Base-by-base conservation (phyloP, 2,888 invertebrate genomes). In the Spilosoma lubricipeda region DNA sequence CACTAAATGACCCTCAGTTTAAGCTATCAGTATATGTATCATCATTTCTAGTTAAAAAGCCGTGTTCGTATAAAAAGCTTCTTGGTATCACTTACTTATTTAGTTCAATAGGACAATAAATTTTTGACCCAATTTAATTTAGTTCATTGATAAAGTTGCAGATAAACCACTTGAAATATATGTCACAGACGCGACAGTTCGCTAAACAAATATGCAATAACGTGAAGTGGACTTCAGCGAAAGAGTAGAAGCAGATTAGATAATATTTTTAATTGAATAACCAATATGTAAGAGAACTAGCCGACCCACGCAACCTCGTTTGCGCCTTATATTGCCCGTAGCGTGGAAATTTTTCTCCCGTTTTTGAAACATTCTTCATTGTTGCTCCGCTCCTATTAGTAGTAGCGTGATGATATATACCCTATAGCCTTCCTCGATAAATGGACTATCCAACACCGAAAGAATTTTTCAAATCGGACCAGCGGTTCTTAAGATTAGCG, bases 141-240 rank as follows among this genome's bases (percentile, higher is more conserved):
- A 65, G 36, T 23, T 39, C 59, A 48, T 69, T 52, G 68, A 73
- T 64, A 52, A 73, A 69, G 1, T 52, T 65, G 39, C 33, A 39
- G 71, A 77, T 74, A 70, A 74, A 77, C 15, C 73, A 70, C 75
- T 82, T 65, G 18, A 71, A 75, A 72, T 52, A 36, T 56, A 71
- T 63, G 45, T 15, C n/a, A 52, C 4, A 23, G 36, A n/a, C n/a
- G 63, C 63, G 63, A 9, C n/a, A 36, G 23, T 36, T 66, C n/a
- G 30, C 36, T 39, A 72, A 67, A 67, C n/a, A 56, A 27, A 66
- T 68, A 33, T 63, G 13, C 30, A 33, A 30, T 64, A 20, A 59
- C 67, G 36, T 56, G 30, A 45, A 70, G 52, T 63, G 48, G 23
- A 59, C 69, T 73, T 56, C 3, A 69, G 48, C 36, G 33, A 13